Conservation (phyloP, 1,140 invertebrate genomes). For the Lysiphlebus fabarum region DNA sequence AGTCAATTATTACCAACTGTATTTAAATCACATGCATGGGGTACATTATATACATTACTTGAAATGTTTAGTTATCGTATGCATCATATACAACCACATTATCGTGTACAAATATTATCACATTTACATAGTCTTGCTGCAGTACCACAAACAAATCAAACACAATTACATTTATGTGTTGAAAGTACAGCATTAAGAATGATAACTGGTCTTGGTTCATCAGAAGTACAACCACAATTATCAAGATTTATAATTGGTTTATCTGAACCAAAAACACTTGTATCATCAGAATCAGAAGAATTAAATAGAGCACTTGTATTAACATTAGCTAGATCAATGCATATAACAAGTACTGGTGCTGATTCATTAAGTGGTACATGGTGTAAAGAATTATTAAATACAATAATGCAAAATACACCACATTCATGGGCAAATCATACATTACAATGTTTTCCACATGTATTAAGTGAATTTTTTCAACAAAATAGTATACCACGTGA, state of each 20-base stretch:
- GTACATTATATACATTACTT: conserved; percentile 87
- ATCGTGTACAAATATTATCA: conserved; percentile 85
- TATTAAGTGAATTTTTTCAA: conserved; percentile 82
- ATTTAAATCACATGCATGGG: conserved; percentile 91
- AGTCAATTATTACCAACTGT: conserved; percentile 88
- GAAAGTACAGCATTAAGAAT: conserved; percentile 89
- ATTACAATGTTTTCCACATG: conserved; percentile 84
- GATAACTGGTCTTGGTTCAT: conserved; percentile 86
- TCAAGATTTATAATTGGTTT: conserved; percentile 67
- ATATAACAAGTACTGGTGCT: conserved; percentile 75
- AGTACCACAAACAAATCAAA: conserved; percentile 90
- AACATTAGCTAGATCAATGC: conserved; percentile 89
- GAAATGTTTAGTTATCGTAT: conserved; percentile 97
- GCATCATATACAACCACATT: conserved; percentile 94
- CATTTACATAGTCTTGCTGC: conserved; percentile 85
- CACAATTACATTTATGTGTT: conserved; percentile 90
- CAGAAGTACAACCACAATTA: conserved; percentile 87
- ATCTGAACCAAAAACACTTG: conserved; percentile 82
- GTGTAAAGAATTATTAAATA: conserved; percentile 85
- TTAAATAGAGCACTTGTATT: conserved; percentile 87
- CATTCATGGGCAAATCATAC: conserved; percentile 93
- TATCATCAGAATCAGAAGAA: conserved; percentile 92
- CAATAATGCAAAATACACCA: conserved; percentile 91
- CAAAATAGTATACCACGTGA: conserved; percentile 82
- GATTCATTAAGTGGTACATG: conserved; percentile 72